Evolutionary conservation across 1,140 invertebrate species (phyloP), one percentile per base, ranked within the genome.

Genomic region (Drosophila takahashii): DNA sequence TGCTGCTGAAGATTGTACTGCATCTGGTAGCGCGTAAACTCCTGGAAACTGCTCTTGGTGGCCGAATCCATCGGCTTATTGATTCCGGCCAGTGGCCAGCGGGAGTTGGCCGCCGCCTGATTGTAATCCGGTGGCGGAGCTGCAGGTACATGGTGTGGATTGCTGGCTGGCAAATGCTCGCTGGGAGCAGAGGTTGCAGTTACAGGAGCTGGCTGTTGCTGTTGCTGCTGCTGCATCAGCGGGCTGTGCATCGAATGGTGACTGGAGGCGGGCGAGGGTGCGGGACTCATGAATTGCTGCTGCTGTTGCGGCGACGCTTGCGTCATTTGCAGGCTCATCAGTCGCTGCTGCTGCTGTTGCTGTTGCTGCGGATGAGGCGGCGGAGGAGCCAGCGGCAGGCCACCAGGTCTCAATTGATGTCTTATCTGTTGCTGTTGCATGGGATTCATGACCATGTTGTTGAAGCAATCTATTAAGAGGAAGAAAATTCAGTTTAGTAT

Each of bases 11-110:
- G 93, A 74, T 94, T 94, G 81, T 94, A 94, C 85, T 94, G 94
- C 92, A 94, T 94, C 77, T 94, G 94, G 79, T 94, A 94, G 61
- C 93, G 92, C 48, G 94, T 93, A 81, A 94, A 94, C 73, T 94
- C 94, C 92, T 94, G 93, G 71, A 94, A 94, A 90, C 94, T 94
- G 27, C 93, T 94, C 77, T 94, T 93, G 13, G 94, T 94, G 65
- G 93, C 94, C 69, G 93, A 94, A 64, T 94, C 94, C 94, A 94
- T 94, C 8, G 93, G 93, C 51, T 93, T 93, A 11, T 93, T 91
- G 10, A 90, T 65, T 13, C 83, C 90, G 29, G 64, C 64, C 2
- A 67, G 29, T 0, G 94, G 93, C 74, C 93, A 93, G 37, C 94
- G 86, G 4, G 93, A 89, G 47, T 86, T 87, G 36, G 80, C 89